Base-by-base conservation (phyloP, 1,140 invertebrate species). In the Drosophila arizonae region DNA sequence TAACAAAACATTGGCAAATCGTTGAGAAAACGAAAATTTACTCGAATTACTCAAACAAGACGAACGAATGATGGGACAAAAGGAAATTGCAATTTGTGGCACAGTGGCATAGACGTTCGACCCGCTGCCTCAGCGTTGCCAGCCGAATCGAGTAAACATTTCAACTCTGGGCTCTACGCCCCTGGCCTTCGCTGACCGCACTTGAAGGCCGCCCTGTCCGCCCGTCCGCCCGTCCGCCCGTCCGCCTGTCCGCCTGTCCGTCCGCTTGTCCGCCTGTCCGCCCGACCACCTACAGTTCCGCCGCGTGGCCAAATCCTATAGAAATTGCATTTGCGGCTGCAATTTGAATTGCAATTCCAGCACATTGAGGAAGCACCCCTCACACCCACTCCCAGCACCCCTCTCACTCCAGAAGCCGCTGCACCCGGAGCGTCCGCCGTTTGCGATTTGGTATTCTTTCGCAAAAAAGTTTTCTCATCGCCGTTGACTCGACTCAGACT, bases 281-380 rank as follows among this genome's bases (percentile, higher is more conserved):
- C 4, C n/a, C n/a, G 15, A 6, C 43, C 26, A 28, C 52, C 41
- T 43, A 41, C 6, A 28, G 39, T 62, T 26, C 2, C 55, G 46
- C 33, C 36, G 48, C 57, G 66, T 69, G 33, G 51, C 52, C 67
- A 88, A 87, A 84, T 87, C 73, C 84, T 77, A 80, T 84, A 77
- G 84, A 88, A 87, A 88, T 87, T 87, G 84, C 84, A 87, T 87
- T 84, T 89, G 82, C 60, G 84, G 76, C 72, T 76, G 76, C 79
- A 77, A 82, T 87, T 88, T 88, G 84, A 82, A 87, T 87, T 87
- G 84, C 76, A 87, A 77, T 87, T 82, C 76, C 71, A 48, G 15
- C 55, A 43, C 50, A 45, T 43, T 36, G 48, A 36, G n/a, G 4
- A 43, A 17, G 21, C 46, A 46, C 48, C 21, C n/a, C 11, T n/a